Conservation (phyloP, 2,113 vertebrate species). For the Corvus cornix region DNA sequence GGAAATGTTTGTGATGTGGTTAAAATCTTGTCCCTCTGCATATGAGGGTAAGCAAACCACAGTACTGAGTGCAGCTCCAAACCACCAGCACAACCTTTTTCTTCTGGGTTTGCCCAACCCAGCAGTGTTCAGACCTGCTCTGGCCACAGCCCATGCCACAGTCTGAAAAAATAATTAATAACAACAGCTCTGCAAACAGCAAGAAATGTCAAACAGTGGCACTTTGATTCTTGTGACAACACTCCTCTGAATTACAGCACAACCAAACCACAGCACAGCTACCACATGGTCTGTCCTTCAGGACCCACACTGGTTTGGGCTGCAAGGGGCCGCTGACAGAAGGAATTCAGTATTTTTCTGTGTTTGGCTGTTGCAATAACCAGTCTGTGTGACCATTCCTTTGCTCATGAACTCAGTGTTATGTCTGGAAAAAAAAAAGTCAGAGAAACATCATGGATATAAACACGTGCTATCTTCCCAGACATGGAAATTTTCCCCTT, state of each 20-base stretch:
- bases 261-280: background rate
- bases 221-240: background rate
- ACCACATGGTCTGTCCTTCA: background rate
- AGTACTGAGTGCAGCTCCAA: background rate
- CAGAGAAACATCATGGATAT: background rate
- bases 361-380: background rate
- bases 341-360: background rate
- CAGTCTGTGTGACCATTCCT: background rate
- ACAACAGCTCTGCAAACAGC: background rate
- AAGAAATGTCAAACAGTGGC: background rate
- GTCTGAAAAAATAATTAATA: background rate
- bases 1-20: background rate
- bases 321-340: background rate
- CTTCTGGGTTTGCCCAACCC: background rate
- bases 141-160: background rate
- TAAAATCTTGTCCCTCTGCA: background rate
- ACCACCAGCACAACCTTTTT: background rate
- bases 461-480: background rate
- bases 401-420: background rate
- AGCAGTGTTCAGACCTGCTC: background rate
- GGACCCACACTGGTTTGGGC: accelerated
- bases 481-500: background rate
- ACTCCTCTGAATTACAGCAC: background rate
- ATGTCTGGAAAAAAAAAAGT: background rate
- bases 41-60: background rate